Evolutionary conservation across 2,797 vertebrate species (phyloP), one percentile per base, ranked within the genome.

Genomic region (Sebastes oblongus): DNA sequence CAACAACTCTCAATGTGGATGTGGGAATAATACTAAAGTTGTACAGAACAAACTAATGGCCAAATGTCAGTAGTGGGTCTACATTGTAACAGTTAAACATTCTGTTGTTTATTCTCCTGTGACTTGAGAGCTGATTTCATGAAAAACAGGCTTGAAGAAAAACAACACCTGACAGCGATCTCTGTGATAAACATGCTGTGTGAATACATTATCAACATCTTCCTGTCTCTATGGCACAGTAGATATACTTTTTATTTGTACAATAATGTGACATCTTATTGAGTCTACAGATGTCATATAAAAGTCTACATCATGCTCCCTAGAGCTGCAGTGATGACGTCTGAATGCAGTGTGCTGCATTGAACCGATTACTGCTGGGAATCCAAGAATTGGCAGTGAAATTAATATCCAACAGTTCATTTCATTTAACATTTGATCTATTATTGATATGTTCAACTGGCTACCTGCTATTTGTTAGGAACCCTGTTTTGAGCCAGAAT

Each of bases 341-440:
- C 34, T 60, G 24, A 52, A 54, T 29, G 30, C 66, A 36, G 7
- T 18, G 34, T 18, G 22, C 36, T 52, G 61, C n/a, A 52, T 4
- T 66, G 14, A 36, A 18, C 11, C 3, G 36, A 65, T 39, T 8
- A 25, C 50, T 61, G 59, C 27, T 42, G 52, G 24, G 42, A 79
- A 71, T 54, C 11, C 66, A 36, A 27, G 36, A 56, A 59, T 1
- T 8, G 10, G 5, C 56, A 39, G 14, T 36, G 60, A 50, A 75
- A 69, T 80, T 72, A 69, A 69, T 66, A 55, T 75, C 12, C 62
- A 72, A 32, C 55, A 36, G 18, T 61, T 79, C 1, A 64, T 75
- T 78, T 66, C 12, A 71, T 59, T 50, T 12, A 68, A 27, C 16
- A 22, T 71, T 39, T 13, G 16, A 32, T 70, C 22, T 20, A 25